phyloP scores from a whole-genome alignment of 2,888 invertebrate genomes.

The Volucella inanis region DNA sequence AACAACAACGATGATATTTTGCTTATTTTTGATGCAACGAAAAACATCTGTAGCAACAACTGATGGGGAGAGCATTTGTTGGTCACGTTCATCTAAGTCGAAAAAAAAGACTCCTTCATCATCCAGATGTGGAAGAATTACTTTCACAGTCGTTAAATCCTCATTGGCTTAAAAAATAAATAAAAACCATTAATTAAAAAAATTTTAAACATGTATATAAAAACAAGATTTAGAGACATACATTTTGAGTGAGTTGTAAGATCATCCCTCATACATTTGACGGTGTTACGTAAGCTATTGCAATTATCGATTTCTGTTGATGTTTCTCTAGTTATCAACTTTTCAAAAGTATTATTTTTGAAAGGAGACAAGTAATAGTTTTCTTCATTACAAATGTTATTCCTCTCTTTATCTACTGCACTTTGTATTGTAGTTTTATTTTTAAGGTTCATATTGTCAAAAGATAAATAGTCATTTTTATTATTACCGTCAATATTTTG shows the following conservation, averaged over 20 bases:
- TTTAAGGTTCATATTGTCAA: too few species aligned
- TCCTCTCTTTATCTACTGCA: too few species aligned
- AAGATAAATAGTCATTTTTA: too few species aligned
- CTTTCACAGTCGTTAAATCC: constrained; percentile 51
- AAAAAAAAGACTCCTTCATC: constrained; percentile 82
- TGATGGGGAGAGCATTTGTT: constrained; percentile 78
- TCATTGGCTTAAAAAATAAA: constrained; percentile 26
- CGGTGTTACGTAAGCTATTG: background rate
- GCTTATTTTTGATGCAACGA: constrained; percentile 77
- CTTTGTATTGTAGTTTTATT: too few species aligned
- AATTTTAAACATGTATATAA: background rate
- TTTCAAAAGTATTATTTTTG: too few species aligned
- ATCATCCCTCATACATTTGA: constrained; percentile 35
- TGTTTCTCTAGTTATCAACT: background rate
- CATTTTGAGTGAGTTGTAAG: constrained; percentile 10
- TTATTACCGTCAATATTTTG: too few species aligned
- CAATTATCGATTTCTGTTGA: background rate
- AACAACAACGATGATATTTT: constrained; percentile 77
- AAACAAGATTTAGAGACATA: constrained; percentile 1
- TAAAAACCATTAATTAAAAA: background rate
- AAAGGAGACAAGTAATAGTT: too few species aligned
- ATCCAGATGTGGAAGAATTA: constrained; percentile 76
- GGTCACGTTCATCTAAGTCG: constrained; percentile 80
- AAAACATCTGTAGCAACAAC: constrained; percentile 79
- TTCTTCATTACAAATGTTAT: too few species aligned